Evolutionary conservation across 2,113 vertebrate genomes (phyloP).

Genomic region (Amazona guildingii): DNA sequence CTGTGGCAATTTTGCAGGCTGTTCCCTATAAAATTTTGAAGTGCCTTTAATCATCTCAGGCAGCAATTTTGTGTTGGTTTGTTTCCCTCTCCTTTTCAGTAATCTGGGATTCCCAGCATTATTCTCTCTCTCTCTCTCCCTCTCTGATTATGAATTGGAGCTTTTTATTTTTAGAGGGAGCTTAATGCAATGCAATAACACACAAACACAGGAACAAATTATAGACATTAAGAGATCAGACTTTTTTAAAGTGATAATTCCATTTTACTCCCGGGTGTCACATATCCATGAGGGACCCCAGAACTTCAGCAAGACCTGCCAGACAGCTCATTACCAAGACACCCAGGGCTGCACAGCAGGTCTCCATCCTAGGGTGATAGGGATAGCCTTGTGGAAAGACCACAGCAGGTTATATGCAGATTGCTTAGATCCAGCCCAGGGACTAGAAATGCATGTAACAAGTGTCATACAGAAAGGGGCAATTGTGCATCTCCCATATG

Average conservation of each 20-base stretch:
- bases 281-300: not conserved
- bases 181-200: slow-evolving; percentile 45
- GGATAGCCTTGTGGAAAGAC: not conserved
- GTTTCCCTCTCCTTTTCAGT: slow-evolving; percentile 25
- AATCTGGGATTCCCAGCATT: slow-evolving; percentile 39
- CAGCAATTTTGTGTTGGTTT: slow-evolving; percentile 5
- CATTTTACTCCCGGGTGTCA: slow-evolving; percentile 33
- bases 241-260: slow-evolving; percentile 44
- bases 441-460: not conserved
- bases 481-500: not conserved
- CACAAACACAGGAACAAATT: slow-evolving; percentile 32
- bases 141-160: slow-evolving; percentile 16
- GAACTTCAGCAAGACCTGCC: not conserved
- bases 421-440: not conserved
- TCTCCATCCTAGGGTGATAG: not conserved
- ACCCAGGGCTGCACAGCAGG: not conserved
- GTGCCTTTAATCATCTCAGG: slow-evolving; percentile 43
- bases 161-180: slow-evolving; percentile 30
- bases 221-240: slow-evolving; percentile 7
- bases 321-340: not conserved
- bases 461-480: not conserved
- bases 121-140: not conserved
- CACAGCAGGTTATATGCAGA: not conserved
- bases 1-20: slow-evolving; percentile 24
- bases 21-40: slow-evolving; percentile 39